Conservation (phyloP, 92 coral and sea anemone species). For the Pocillopora meandrina region DNA sequence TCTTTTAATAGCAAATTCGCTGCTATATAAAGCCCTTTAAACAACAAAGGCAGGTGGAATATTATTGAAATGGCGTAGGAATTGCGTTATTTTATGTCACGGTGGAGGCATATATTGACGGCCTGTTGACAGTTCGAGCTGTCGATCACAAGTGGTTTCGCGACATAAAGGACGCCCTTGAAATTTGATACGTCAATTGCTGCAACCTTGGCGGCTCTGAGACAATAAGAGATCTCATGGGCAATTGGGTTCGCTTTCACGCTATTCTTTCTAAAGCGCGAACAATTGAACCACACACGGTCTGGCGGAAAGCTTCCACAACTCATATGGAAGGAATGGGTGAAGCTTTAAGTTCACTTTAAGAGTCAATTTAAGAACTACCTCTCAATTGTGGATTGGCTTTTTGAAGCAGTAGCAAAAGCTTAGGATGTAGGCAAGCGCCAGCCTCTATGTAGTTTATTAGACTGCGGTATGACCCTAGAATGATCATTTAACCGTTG, state of each 20-base stretch:
- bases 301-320: constrained; percentile 59
- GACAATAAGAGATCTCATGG: constrained; percentile 80
- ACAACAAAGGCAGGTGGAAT: constrained; percentile 25
- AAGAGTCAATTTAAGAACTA: constrained; percentile 47
- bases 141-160: constrained; percentile 83
- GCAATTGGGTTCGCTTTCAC: constrained; percentile 76
- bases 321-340: constrained; percentile 39
- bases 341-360: constrained; percentile 40
- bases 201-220: constrained; percentile 72
- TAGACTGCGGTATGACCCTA: constrained; percentile 17
- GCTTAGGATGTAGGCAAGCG: neutral
- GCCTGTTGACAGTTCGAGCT: constrained; percentile 78
- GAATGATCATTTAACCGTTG: constrained; percentile 37
- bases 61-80: constrained; percentile 27
- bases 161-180: constrained; percentile 77
- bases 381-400: constrained; percentile 30
- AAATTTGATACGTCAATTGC: constrained; percentile 75
- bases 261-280: constrained; percentile 64
- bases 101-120: constrained; percentile 72
- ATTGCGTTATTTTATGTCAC: constrained; percentile 70
- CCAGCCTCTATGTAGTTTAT: constrained; percentile 14
- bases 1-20: constrained; percentile 20
- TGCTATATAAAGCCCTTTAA: constrained; percentile 29
- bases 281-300: constrained; percentile 72
- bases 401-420: neutral